These are phyloP conservation scores for Pygoscelis adeliae DNA, from an alignment of 2,113 vertebrate species.

Conservation along the genomic window DNA sequence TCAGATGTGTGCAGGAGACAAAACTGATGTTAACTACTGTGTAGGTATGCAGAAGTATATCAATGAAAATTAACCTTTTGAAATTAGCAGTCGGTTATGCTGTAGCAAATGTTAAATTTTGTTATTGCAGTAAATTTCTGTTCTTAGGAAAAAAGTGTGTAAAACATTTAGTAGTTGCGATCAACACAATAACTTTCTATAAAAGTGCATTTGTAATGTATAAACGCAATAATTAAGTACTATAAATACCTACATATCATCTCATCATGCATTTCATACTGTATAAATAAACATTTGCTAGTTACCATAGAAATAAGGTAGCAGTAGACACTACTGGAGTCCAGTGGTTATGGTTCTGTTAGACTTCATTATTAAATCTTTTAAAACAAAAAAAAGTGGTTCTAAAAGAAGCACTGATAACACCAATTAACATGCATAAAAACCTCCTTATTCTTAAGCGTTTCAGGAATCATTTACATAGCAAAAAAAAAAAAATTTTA, in stretches of 20 bases:
- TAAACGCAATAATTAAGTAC: not conserved
- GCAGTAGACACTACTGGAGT: not conserved
- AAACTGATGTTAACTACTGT: not conserved
- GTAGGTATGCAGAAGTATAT: not conserved
- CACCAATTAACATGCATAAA: not conserved
- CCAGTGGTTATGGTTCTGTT: not conserved
- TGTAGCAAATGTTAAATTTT: not conserved
- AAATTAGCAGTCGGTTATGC: not conserved
- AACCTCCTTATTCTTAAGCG: not conserved
- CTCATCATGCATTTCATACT: not conserved
- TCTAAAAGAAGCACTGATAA: not conserved
- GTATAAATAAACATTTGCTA: not conserved
- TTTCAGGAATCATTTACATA: not conserved
- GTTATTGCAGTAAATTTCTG: not conserved
- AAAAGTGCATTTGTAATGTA: not conserved
- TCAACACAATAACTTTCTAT: not conserved
- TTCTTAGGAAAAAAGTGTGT: not conserved
- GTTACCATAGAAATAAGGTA: not conserved
- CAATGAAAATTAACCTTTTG: not conserved
- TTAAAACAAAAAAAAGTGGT: not conserved
- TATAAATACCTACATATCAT: conserved; percentile 12
- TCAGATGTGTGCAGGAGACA: not conserved
- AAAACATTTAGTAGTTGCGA: not conserved
- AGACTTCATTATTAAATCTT: not conserved
- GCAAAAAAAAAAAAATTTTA: not conserved